These are phyloP conservation scores for Megastigmus dorsalis DNA, from an alignment of 2,888 invertebrate species.

Conservation along the genomic window DNA sequence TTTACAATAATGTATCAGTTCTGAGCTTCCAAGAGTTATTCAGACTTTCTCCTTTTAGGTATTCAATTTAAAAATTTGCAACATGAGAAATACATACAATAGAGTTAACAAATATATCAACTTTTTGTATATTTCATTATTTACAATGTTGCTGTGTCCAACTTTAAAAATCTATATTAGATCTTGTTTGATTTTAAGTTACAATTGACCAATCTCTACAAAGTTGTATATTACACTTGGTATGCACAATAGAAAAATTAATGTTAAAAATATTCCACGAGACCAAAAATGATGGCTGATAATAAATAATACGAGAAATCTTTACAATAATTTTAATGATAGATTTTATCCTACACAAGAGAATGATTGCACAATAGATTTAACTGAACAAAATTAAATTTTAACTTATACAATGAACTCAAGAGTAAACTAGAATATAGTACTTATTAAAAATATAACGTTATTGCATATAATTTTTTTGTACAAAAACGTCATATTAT, in stretches of 20 bases:
- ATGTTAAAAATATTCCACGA: slow-evolving; percentile 34
- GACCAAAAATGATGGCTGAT: slow-evolving; percentile 35
- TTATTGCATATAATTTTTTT: too few relatives aligned
- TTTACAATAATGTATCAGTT: slow-evolving; percentile 45
- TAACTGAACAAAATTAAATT: slow-evolving; percentile 1
- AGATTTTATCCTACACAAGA: slow-evolving; percentile 18
- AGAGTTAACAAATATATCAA: slow-evolving; percentile 57
- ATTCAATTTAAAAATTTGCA: slow-evolving; percentile 51
- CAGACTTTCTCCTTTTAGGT: slow-evolving; percentile 46
- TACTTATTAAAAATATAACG: too few relatives aligned
- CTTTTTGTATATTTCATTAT: slow-evolving; percentile 58
- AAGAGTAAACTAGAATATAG: too few relatives aligned
- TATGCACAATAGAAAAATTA: slow-evolving; percentile 26
- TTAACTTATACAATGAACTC: too few relatives aligned
- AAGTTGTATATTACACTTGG: slow-evolving; percentile 29
- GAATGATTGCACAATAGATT: slow-evolving; percentile 42
- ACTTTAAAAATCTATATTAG: slow-evolving; percentile 53
- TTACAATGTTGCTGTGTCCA: slow-evolving; percentile 53
- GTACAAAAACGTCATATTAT: too few relatives aligned
- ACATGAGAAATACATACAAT: slow-evolving; percentile 50
- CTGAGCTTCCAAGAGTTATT: slow-evolving; percentile 34
- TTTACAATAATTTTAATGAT: slow-evolving; percentile 39
- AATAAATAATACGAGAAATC: slow-evolving; percentile 37
- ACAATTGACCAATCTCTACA: slow-evolving; percentile 34
- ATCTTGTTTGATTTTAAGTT: slow-evolving; percentile 21